phyloP scores from a whole-genome alignment of 2,888 invertebrate species.

The Anaspis maculata region DNA sequence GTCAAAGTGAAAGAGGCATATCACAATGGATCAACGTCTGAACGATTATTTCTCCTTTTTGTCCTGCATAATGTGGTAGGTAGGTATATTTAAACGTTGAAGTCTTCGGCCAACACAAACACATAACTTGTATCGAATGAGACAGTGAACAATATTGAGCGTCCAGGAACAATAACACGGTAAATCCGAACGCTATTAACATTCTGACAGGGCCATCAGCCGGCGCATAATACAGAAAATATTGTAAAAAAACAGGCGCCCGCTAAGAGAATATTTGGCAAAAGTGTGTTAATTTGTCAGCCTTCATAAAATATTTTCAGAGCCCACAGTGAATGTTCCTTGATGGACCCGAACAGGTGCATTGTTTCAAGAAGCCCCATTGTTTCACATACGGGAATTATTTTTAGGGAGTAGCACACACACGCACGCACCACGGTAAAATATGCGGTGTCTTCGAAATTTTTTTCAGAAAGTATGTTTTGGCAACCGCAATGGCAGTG shows the following conservation, averaged over 20 bases:
- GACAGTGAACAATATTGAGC: conserved; percentile 16
- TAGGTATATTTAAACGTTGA: neutral
- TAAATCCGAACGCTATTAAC: conserved; percentile 15
- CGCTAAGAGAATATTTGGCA: conserved; percentile 18
- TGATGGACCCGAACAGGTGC: neutral
- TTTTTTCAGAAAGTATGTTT: no score
- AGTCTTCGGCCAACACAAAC: conserved; percentile 18
- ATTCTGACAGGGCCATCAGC: conserved; percentile 8
- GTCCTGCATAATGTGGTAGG: no score
- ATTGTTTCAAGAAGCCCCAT: neutral
- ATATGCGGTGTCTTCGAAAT: no score
- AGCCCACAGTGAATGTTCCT: neutral
- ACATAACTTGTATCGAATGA: conserved; percentile 19
- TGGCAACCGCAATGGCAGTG: no score
- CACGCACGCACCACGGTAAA: no score
- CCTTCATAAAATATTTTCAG: conserved; percentile 11
- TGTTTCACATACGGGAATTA: neutral
- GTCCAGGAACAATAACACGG: conserved; percentile 16
- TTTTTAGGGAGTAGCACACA: no score
- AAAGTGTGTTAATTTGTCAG: conserved; percentile 12
- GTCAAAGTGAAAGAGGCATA: no score
- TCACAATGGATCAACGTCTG: no score
- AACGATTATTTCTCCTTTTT: no score
- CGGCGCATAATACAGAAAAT: neutral
- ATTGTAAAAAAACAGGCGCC: conserved; percentile 9